Conservation (phyloP, 2,113 vertebrate species). For the Seriola dumerili region DNA sequence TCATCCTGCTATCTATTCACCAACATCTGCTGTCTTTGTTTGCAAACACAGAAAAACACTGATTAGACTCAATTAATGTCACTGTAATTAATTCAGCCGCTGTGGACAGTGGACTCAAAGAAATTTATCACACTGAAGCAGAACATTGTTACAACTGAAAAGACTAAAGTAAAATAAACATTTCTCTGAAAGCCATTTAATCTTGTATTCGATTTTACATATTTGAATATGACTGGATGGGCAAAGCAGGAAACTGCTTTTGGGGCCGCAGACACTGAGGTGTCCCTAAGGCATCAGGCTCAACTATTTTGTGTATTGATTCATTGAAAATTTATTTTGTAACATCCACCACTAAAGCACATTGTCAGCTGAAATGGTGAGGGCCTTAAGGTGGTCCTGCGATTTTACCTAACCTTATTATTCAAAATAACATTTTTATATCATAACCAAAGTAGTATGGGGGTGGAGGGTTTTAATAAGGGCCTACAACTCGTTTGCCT, state of each 20-base stretch:
- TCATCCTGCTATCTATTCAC: conserved; percentile 12
- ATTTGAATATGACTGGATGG: not conserved
- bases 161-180: not conserved
- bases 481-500: no score
- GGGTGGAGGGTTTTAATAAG: no score
- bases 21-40: conserved; percentile 26
- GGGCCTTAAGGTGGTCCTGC: no score
- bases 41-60: conserved; percentile 29
- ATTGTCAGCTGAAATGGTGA: no score
- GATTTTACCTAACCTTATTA: no score
- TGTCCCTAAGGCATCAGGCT: not conserved
- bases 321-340: not conserved
- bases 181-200: not conserved
- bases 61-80: not conserved
- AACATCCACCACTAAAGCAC: no score
- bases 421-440: no score
- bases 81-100: not conserved
- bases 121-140: not conserved
- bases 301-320: no score
- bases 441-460: no score
- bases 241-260: no score
- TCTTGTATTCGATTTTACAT: not conserved
- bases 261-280: no score
- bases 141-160: not conserved
- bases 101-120: not conserved